Conservation (phyloP, 2,888 invertebrate species). For the Caenorhabditis afra region DNA sequence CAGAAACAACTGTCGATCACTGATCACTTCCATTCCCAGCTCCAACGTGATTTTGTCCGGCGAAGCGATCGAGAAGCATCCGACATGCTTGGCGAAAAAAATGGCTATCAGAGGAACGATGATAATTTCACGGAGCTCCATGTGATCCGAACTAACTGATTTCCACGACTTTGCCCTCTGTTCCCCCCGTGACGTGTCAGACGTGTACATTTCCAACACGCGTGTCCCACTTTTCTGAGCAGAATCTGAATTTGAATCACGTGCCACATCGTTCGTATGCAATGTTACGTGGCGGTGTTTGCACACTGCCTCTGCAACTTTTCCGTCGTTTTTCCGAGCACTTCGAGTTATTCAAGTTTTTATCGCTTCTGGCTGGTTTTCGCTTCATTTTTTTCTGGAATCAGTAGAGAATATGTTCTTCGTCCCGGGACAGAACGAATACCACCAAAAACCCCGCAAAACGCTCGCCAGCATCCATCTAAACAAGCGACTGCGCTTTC, state of each 20-base stretch:
- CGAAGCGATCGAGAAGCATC: slow-evolving; percentile 2
- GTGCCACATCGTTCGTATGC: slow-evolving; percentile 6
- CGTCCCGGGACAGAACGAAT: too few relatives aligned
- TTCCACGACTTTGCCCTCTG: too few relatives aligned
- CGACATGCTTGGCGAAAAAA: background rate
- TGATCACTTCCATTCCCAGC: slow-evolving; percentile 5
- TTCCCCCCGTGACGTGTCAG: background rate
- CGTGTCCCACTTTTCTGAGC: too few relatives aligned
- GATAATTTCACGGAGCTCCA: background rate
- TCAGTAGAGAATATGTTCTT: too few relatives aligned
- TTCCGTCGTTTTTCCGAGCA: background rate
- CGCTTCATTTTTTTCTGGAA: too few relatives aligned
- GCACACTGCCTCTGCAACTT: slow-evolving; percentile 15
- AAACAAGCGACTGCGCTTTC: background rate
- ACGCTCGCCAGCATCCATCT: too few relatives aligned
- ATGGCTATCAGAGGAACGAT: background rate
- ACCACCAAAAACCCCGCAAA: too few relatives aligned
- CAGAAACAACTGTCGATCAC: slow-evolving; percentile 16
- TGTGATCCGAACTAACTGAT: background rate
- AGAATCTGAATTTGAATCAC: background rate
- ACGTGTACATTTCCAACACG: background rate
- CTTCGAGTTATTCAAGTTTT: background rate
- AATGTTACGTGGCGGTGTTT: slow-evolving; percentile 36
- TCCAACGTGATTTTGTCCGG: slow-evolving; percentile 24
- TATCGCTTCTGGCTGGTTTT: too few relatives aligned